Percentiles rank a stretch among this genome's conserved stretches.
Evolutionary conservation across 92 coral and sea anemone species (phyloP).

Genomic region (Zoanthus sansibaricus): DNA sequence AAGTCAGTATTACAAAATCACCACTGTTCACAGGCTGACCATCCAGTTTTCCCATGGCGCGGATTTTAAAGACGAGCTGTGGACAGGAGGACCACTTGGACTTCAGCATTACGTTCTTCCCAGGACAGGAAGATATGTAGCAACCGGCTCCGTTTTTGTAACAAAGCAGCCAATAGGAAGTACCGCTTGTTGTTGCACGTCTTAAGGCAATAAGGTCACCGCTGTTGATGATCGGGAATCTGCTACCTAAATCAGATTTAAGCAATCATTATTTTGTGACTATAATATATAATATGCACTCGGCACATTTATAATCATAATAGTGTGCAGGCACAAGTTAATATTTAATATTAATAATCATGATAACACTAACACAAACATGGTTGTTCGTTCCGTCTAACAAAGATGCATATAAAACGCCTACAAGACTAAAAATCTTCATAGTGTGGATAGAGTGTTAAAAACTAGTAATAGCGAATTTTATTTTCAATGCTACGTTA

Average conservation of each 20-base stretch:
- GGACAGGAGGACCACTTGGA: slow-evolving; percentile 73
- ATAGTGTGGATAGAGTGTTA: too few species aligned
- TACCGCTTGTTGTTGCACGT: slow-evolving; percentile 53
- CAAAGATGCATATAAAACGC: too few species aligned
- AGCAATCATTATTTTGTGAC: neutral
- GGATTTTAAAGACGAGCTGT: slow-evolving; percentile 44
- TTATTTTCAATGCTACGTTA: too few species aligned
- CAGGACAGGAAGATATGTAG: slow-evolving; percentile 51
- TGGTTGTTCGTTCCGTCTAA: too few species aligned
- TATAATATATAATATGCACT: neutral
- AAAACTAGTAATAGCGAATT: too few species aligned
- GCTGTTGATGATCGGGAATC: slow-evolving; percentile 71
- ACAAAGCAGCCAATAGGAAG: slow-evolving; percentile 65
- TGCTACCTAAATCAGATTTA: neutral
- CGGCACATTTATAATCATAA: neutral
- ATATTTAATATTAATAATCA: neutral
- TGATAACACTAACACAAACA: neutral
- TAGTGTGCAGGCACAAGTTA: neutral
- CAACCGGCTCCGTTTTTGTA: slow-evolving; percentile 31
- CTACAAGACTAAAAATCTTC: too few species aligned
- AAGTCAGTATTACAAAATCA: slow-evolving; percentile 55
- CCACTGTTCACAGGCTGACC: slow-evolving; percentile 84
- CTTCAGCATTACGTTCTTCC: slow-evolving; percentile 33
- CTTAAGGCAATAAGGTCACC: slow-evolving; percentile 78
- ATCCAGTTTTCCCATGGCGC: slow-evolving; percentile 71